Base-by-base conservation (phyloP, 2,797 vertebrate genomes). In the Megaceryle alcyon region DNA sequence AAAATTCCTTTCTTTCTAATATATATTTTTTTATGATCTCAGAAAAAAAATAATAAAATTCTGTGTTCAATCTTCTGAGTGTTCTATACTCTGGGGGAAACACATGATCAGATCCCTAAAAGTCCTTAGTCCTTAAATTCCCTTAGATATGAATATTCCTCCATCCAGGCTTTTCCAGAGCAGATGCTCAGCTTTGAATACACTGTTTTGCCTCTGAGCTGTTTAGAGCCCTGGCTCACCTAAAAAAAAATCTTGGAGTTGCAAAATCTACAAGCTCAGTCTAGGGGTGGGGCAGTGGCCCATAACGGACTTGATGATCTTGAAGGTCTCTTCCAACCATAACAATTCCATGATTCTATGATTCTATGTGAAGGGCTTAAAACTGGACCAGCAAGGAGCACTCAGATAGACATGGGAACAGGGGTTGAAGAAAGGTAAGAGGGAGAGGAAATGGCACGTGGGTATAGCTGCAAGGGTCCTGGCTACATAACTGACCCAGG, bases 1-100 rank as follows among this genome's bases (percentile, higher is more conserved):
- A 14, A 64, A 78, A 78, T 72, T 64, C 10, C 51, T 54, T 82
- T 76, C 6, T 73, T 82, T 43, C 16, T 41, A 5, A 19, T 10
- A 31, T 11, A 1, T 1, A 1, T 39, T n/a, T 72, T 72, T 66
- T n/a, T 10, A 15, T 12, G 5, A 46, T 63, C 1, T 7, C 2
- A 9, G 25, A 19, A 56, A 56, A 5, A 65, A 57, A 43, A 19
- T n/a, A 9, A 10, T 28, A 51, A 28, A 3, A 2, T 1, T 4
- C 2, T 39, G 2, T 17, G 8, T 54, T 73, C 12, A 17, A 3
- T 41, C 23, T 77, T 63, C 29, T 46, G 11, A 15, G 5, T 86
- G 15, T 18, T 85, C 12, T 12, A 18, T 54, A 11, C 37, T 63
- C 33, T 1, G 2, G 9, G 21, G 29, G 56, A 78, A 78, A 66